Conservation (phyloP, 2,888 invertebrate species). For the Seladonia tumulorum region DNA sequence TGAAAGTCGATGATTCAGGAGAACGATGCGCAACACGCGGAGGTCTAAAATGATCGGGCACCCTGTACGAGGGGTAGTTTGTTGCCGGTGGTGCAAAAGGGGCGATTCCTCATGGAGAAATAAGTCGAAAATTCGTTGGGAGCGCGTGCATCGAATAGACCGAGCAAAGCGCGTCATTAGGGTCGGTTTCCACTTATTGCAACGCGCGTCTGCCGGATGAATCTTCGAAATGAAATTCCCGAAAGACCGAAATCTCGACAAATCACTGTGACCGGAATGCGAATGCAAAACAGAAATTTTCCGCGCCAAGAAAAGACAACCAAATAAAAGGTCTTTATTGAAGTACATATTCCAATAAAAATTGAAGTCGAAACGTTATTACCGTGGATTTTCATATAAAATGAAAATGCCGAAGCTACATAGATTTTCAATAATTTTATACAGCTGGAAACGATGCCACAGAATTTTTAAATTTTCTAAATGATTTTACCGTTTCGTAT, state of each 20-base stretch:
- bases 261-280: background rate
- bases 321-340: background rate
- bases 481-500: too few relatives aligned
- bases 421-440: too few relatives aligned
- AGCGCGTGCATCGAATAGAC: slow-evolving; percentile 7
- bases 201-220: background rate
- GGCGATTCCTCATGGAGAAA: background rate
- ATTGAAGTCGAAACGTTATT: background rate
- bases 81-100: background rate
- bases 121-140: slow-evolving; percentile 3
- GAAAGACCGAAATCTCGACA: background rate
- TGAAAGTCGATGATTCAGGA: background rate
- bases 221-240: slow-evolving; percentile 1
- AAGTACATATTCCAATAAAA: background rate
- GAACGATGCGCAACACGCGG: background rate
- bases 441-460: too few relatives aligned
- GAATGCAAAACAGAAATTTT: background rate
- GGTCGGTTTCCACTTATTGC: background rate
- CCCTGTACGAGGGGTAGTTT: background rate
- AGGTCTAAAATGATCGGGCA: background rate
- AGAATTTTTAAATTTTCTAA: background rate
- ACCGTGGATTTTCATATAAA: background rate
- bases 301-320: background rate
- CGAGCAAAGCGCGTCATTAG: background rate
- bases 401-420: background rate